Evolutionary conservation across 2,888 invertebrate genomes (phyloP), one percentile per base, ranked within the genome.

Genomic region (Polia nebulosa): DNA sequence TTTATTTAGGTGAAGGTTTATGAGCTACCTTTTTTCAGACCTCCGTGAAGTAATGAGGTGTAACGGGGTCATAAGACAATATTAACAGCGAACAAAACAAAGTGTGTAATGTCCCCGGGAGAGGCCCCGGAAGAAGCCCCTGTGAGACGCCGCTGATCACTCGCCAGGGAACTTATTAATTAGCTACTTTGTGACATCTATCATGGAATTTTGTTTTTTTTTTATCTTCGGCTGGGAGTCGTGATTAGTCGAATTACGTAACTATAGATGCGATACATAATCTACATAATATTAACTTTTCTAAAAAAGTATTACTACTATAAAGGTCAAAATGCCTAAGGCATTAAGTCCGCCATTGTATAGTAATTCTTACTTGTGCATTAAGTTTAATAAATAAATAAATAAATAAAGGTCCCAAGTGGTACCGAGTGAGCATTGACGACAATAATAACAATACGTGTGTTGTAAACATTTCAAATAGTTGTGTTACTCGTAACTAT

Each of bases 91-190:
- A 64, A 62, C 63, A 69, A 65, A 80, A 76, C 70, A 72, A 51
- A 49, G 27, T 83, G 80, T 83, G 47, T 80, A 70, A 83, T 80
- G 72, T 63, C 60, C 68, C 45, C 80, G 22, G 29, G 80, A 52
- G 75, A 36, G 15, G 17, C 7, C 68, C 45, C 80, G 22, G 29
- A 76, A 52, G 75, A 36, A 13, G 17, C 7, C 25, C n/a, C 39
- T 17, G 47, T 1, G 52, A 13, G 22, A 41, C 34, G 25, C 3
- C 58, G 22, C 60, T 61, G 69, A 76, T 76, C 49, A 76, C 80
- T 76, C 76, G 57, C 80, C 17, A 34, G 76, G 75, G 80, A 53
- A 53, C 11, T 47, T 75, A 57, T 80, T 67, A 49, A 80, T 76
- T 75, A 80, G 57, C 27, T 52, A 22, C n/a, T 47, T 53, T 13